Conservation (phyloP, 2,797 vertebrate species). For the Todus mexicanus region DNA sequence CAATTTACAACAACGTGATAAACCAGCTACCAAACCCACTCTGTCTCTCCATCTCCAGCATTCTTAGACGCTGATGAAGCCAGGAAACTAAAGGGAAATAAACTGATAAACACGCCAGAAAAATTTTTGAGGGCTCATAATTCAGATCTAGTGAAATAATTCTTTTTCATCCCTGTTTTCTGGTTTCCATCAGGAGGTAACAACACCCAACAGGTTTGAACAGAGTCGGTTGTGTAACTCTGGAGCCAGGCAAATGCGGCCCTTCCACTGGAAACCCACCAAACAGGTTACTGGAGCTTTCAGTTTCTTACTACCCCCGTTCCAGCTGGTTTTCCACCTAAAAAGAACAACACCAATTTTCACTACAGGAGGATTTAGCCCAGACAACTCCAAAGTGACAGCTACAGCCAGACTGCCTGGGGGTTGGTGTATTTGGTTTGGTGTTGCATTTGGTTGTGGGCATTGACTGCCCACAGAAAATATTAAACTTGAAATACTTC, state of each 20-base stretch:
- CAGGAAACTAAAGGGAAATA: background rate
- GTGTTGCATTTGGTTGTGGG: background rate
- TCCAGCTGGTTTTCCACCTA: background rate
- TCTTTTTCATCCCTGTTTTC: background rate
- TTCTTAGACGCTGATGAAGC: conserved; percentile 41
- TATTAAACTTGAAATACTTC: background rate
- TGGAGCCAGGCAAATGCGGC: background rate
- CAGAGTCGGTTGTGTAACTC: background rate
- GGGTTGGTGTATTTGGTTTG: background rate
- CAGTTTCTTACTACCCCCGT: background rate
- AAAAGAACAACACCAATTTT: background rate
- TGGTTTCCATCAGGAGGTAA: background rate
- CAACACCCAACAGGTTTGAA: background rate
- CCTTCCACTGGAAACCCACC: background rate
- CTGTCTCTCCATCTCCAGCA: conserved; percentile 7
- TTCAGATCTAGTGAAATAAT: background rate
- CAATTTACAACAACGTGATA: background rate
- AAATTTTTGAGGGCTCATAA: background rate
- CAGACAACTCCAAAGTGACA: background rate
- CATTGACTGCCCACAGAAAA: background rate
- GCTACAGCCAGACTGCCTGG: background rate
- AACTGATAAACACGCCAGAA: conserved; percentile 14
- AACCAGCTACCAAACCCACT: conserved; percentile 29
- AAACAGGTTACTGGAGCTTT: background rate
- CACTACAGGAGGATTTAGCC: background rate